Conservation (phyloP, 1,140 invertebrate species). For the Pogonomyrmex californicus region DNA sequence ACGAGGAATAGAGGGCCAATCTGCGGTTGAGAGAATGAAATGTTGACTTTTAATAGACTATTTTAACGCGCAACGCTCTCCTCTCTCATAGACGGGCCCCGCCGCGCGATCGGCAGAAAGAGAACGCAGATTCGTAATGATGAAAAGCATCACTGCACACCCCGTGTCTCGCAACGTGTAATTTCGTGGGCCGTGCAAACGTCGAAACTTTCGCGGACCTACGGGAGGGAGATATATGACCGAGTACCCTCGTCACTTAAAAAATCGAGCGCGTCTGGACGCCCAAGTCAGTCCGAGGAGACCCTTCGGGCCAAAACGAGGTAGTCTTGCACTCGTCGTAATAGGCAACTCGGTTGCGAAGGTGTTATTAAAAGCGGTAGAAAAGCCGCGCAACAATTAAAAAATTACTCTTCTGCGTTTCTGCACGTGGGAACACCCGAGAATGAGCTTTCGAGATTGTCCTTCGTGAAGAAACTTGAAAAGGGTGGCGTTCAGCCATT, state of each 20-base stretch:
- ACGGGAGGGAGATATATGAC: slow-evolving; percentile 82
- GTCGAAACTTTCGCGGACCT: slow-evolving; percentile 81
- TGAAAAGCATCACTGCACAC: slow-evolving; percentile 51
- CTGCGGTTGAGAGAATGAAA: neutral
- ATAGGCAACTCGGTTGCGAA: slow-evolving; percentile 68
- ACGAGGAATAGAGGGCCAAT: neutral
- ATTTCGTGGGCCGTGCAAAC: slow-evolving; percentile 84
- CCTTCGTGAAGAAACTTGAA: neutral
- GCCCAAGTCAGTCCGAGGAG: slow-evolving; percentile 29
- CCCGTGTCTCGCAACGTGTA: slow-evolving; percentile 73
- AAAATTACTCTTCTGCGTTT: slow-evolving; percentile 64
- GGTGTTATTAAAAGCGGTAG: slow-evolving; percentile 72
- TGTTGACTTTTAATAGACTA: slow-evolving; percentile 47
- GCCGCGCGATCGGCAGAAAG: slow-evolving; percentile 31
- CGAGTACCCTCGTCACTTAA: slow-evolving; percentile 84
- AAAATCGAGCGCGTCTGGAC: slow-evolving; percentile 73
- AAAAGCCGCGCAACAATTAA: slow-evolving; percentile 68
- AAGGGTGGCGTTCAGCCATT: neutral
- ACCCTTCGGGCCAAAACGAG: slow-evolving; percentile 72
- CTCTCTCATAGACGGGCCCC: too few relatives aligned
- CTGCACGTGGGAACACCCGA: slow-evolving; percentile 65
- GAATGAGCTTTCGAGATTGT: slow-evolving; percentile 12
- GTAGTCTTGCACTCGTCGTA: slow-evolving; percentile 70
- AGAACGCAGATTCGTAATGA: slow-evolving; percentile 53
- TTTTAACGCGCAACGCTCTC: slow-evolving; percentile 5